Evolutionary conservation across 2,113 vertebrate genomes (phyloP).

Genomic region (Tonatia bakeri): DNA sequence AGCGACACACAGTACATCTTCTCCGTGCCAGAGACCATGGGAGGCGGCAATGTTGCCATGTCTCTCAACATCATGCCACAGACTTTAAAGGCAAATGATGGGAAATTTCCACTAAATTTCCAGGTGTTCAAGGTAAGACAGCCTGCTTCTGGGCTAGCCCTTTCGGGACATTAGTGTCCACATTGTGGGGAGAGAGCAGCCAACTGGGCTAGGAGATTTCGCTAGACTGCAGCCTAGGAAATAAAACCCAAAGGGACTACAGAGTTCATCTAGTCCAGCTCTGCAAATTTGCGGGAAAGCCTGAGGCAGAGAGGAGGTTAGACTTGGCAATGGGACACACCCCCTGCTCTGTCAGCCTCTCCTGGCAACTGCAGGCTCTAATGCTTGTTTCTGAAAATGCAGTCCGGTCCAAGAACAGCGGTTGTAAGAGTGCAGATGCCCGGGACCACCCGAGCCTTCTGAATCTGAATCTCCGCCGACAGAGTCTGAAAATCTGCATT

Average conservation of each 20-base stretch:
- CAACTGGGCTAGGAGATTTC: neutral
- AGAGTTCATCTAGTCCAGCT: neutral
- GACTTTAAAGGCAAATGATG: neutral
- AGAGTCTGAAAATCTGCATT: neutral
- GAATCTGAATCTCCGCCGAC: neutral
- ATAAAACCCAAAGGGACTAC: neutral
- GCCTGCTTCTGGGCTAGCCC: neutral
- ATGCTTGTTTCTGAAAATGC: neutral
- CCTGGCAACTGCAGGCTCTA: neutral
- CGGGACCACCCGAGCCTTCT: neutral
- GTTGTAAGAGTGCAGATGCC: neutral
- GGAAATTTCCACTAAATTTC: slow-evolving; percentile 64
- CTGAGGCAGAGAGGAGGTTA: neutral
- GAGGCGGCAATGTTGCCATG: slow-evolving; percentile 67
- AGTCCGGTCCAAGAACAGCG: neutral
- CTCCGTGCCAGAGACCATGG: slow-evolving; percentile 63
- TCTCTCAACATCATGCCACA: slow-evolving; percentile 71
- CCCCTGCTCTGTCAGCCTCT: neutral
- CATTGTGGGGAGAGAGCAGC: neutral
- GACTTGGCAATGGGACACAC: neutral
- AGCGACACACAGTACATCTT: slow-evolving; percentile 70
- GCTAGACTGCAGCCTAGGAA: neutral
- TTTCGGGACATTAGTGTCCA: neutral
- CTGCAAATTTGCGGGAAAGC: neutral
- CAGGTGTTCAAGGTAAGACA: slow-evolving; percentile 73